Conservation (phyloP, 2,797 vertebrate species). For the Gymnopithys bicolor region DNA sequence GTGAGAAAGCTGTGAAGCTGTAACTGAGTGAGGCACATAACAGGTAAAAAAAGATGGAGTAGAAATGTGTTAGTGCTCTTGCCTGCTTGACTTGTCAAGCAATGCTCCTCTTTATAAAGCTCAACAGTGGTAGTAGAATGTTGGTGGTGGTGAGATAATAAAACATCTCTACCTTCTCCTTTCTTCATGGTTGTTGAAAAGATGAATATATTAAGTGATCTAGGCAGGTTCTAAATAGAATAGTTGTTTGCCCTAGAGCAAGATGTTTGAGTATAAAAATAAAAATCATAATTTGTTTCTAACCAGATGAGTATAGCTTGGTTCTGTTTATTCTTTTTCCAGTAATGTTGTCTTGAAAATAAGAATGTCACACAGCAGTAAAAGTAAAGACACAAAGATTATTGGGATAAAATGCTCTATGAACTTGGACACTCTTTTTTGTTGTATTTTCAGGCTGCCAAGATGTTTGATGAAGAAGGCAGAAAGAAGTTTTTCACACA, state of each 20-base stretch:
- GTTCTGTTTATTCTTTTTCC: not conserved
- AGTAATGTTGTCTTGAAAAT: not conserved
- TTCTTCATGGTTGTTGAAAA: not conserved
- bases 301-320: not conserved
- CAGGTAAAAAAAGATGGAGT: not conserved
- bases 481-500: conserved; percentile 99
- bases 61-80: not conserved
- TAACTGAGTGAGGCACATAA: not conserved
- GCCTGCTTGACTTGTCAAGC: not conserved
- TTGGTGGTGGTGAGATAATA: not conserved
- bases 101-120: not conserved
- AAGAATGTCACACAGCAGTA: not conserved
- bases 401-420: not conserved
- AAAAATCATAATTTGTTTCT: not conserved
- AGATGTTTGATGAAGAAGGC: conserved; percentile 95
- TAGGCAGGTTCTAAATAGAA: not conserved
- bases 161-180: not conserved
- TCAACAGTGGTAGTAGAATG: not conserved
- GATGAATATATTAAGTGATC: not conserved
- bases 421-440: conserved; percentile 17
- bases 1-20: not conserved
- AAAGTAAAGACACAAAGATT: not conserved
- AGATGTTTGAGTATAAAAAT: not conserved
- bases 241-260: not conserved
- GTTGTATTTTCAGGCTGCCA: conserved; percentile 86